Evolutionary conservation across 1,140 invertebrate genomes (phyloP).

Genomic region (Harlomillsia oculata): DNA sequence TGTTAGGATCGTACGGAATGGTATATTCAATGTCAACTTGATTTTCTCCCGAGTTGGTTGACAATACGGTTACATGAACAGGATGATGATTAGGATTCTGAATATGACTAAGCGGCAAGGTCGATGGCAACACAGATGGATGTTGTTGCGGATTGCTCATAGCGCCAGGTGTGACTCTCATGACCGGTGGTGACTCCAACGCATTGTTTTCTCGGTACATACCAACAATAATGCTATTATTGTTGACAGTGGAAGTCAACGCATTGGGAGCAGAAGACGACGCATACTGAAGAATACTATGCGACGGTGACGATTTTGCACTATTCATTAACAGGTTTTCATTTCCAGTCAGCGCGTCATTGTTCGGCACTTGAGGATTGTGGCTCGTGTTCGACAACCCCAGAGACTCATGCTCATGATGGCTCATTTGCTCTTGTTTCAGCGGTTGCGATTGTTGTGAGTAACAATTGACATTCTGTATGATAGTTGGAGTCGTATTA

Average conservation of each 20-base stretch:
- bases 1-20: too few relatives aligned
- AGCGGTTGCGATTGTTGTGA: conserved; percentile 17
- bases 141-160: not conserved
- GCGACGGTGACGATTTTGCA: too few relatives aligned
- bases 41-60: too few relatives aligned
- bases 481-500: not conserved
- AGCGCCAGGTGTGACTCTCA: not conserved
- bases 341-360: too few relatives aligned
- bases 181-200: not conserved
- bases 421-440: conserved; percentile 8
- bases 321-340: too few relatives aligned
- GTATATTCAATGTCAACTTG: too few relatives aligned
- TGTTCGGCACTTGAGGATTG: too few relatives aligned
- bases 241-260: not conserved
- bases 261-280: too few relatives aligned
- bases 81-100: not conserved
- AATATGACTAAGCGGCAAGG: not conserved
- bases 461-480: not conserved
- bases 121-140: not conserved
- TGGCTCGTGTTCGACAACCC: too few relatives aligned
- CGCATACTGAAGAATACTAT: too few relatives aligned
- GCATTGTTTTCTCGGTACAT: conserved; percentile 12
- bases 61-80: not conserved
- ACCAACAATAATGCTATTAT: not conserved
- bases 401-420: too few relatives aligned